phyloP scores from a whole-genome alignment of 2,888 invertebrate genomes.

The Mesoligia furuncula region DNA sequence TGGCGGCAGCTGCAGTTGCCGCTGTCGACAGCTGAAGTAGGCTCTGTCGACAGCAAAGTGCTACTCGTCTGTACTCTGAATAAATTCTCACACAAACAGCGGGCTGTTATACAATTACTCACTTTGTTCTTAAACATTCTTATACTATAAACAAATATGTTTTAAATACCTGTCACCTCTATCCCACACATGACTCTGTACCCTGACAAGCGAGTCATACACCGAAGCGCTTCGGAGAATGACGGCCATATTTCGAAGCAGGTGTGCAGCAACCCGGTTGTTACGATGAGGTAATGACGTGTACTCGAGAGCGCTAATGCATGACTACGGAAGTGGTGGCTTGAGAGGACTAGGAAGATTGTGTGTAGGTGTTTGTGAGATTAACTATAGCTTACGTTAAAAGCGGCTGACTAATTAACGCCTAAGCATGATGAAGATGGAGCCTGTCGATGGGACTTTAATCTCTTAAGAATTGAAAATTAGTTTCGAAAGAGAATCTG shows the following conservation, averaged over 20 bases:
- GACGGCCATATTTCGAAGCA: constrained; percentile 54
- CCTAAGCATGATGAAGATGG: background rate
- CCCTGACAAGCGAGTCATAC: constrained; percentile 30
- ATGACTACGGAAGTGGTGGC: constrained; percentile 42
- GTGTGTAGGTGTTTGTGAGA: background rate
- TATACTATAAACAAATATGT: background rate
- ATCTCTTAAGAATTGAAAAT: background rate
- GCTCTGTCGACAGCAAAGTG: no score
- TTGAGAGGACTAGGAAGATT: constrained; percentile 18
- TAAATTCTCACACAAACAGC: background rate
- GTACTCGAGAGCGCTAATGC: constrained; percentile 51
- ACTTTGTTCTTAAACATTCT: background rate
- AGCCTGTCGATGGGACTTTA: background rate
- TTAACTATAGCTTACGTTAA: constrained; percentile 15
- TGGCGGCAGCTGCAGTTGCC: no score
- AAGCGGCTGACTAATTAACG: background rate
- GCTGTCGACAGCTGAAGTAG: no score
- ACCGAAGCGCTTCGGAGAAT: constrained; percentile 49
- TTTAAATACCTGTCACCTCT: constrained; percentile 5
- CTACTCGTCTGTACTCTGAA: no score
- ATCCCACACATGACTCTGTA: constrained; percentile 29
- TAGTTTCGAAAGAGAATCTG: background rate
- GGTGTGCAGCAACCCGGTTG: constrained; percentile 47
- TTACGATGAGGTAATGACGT: constrained; percentile 58
- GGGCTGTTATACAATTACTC: background rate